phyloP scores from a whole-genome alignment of 2,888 invertebrate species.

The Amphipoea oculea region DNA sequence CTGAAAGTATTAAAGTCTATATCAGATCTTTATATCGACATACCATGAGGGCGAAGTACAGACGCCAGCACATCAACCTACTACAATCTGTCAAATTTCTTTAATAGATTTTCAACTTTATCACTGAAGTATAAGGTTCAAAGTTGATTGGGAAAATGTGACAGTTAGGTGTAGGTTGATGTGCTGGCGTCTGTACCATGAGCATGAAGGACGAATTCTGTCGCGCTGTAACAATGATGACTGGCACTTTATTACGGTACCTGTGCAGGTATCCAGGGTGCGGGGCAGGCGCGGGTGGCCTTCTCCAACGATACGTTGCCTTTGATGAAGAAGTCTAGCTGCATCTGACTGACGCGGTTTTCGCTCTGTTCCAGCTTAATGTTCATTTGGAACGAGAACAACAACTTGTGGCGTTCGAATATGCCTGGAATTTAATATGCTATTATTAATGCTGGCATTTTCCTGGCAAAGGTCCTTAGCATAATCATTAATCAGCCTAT shows the following conservation, averaged over 20 bases:
- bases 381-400: conserved; percentile 98
- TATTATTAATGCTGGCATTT: not conserved
- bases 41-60: not conserved
- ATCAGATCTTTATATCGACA: too few relatives aligned
- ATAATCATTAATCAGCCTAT: not conserved
- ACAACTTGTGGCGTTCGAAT: conserved; percentile 97
- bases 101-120: too few relatives aligned
- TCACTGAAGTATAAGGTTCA: too few relatives aligned
- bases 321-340: conserved; percentile 97
- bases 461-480: not conserved
- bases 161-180: too few relatives aligned
- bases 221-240: not conserved
- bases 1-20: too few relatives aligned
- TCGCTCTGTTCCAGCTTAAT: conserved; percentile 94
- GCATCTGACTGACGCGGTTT: conserved; percentile 91
- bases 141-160: too few relatives aligned
- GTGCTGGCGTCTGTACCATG: too few relatives aligned
- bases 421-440: conserved; percentile 90
- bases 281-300: conserved; percentile 92
- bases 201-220: too few relatives aligned
- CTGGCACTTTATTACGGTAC: conserved; percentile 56
- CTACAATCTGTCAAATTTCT: too few relatives aligned
- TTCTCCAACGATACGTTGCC: conserved; percentile 95
- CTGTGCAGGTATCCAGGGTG: conserved; percentile 92
- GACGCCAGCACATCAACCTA: too few relatives aligned